Evolutionary conservation across 2,888 invertebrate genomes (phyloP), one percentile per base, ranked within the genome.

Genomic region (Epirrita christyi): DNA sequence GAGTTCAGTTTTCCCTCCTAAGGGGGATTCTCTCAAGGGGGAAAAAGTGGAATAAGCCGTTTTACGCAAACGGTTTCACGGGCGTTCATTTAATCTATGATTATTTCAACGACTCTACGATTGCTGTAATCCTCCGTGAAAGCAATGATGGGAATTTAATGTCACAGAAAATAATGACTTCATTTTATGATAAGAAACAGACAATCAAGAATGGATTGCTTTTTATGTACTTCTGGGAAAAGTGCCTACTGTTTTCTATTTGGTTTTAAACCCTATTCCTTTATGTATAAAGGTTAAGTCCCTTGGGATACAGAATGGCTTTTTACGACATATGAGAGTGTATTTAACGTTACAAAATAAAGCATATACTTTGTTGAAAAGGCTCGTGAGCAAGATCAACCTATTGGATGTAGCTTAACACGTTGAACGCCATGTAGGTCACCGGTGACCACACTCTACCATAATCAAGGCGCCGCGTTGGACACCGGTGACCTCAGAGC

Each of bases 101-200:
- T 36, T 5, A 9, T 38, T 13, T 38, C 41, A 54, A 13, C 15
- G 29, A 13, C 7, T 37, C 15, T 32, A 21, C 49, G 45, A 58
- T 54, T 13, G 14, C 9, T 36, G 13, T 42, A 41, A 54, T 45
- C 14, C 49, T 3, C 45, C 41, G 45, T 54, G 45, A 59, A 60
- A 55, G 59, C 48, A 45, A 57, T 66, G 64, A 67, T 63, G 66
- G 40, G 61, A 66, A 46, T 62, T 64, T 69, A 67, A 67, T 67
- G 69, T 62, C 56, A 66, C 64, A 64, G 60, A 67, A 59, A 66
- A 63, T 63, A 63, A 69, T 69, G 64, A 55, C 64, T 64, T 59
- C 61, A 67, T 69, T 67, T 67, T 68, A 67, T 57, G 63, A 67
- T 67, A 64, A 65, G 64, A 60, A 59, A 64, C 58, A 61, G 58